Evolutionary conservation across 2,113 vertebrate genomes (phyloP).

Genomic region (Eurypyga helias): DNA sequence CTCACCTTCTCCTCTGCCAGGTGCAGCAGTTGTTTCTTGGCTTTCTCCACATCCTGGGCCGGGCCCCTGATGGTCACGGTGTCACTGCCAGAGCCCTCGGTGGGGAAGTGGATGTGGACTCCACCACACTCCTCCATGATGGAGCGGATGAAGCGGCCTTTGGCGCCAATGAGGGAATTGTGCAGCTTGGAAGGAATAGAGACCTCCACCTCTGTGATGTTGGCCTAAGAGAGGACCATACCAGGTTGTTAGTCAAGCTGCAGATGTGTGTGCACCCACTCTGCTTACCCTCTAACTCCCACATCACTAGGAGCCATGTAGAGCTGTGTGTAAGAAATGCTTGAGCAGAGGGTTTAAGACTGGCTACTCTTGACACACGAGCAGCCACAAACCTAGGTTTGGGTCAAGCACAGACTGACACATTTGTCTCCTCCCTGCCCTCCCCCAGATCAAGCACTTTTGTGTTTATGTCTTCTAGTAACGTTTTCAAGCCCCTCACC

Average conservation of each 20-base stretch:
- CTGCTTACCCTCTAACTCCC: background rate
- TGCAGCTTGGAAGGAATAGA: constrained; percentile 96
- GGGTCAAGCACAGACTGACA: background rate
- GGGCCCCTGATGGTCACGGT: constrained; percentile 96
- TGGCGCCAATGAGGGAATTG: constrained; percentile 96
- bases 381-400: background rate
- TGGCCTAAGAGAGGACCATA: constrained; percentile 80
- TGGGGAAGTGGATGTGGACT: constrained; percentile 98
- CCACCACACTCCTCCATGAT: constrained; percentile 99
- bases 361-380: background rate
- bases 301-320: background rate
- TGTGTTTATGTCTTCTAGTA: background rate
- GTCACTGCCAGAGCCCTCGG: constrained; percentile 95
- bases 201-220: constrained; percentile 94
- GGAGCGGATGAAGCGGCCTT: constrained; percentile 95
- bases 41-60: constrained; percentile 93
- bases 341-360: background rate
- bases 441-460: background rate
- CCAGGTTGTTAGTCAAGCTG: background rate
- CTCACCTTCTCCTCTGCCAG: constrained; percentile 97
- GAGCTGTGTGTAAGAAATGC: background rate
- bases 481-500: background rate
- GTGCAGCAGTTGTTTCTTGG: constrained; percentile 93
- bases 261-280: background rate
- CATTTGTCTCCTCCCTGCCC: background rate